Evolutionary conservation across 2,797 vertebrate genomes (phyloP).

Genomic region (Chiroxiphia lanceolata): DNA sequence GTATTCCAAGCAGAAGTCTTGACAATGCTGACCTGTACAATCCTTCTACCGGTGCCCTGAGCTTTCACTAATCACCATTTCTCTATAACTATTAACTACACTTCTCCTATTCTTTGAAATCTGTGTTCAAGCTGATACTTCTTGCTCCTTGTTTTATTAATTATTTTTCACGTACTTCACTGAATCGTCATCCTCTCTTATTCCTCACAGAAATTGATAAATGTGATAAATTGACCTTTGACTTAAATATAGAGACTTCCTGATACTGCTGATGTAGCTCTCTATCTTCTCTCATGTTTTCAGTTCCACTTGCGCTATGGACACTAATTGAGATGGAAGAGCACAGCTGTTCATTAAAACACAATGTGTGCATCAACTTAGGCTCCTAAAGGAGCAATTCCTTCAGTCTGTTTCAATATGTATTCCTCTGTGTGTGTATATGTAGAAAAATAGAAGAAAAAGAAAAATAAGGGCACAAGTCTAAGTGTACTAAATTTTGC

Average conservation of each 20-base stretch:
- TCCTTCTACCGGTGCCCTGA: not conserved
- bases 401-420: not conserved
- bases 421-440: not conserved
- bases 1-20: not conserved
- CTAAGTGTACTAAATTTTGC: not conserved
- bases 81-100: not conserved
- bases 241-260: not conserved
- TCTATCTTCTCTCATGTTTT: not conserved
- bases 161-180: not conserved
- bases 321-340: slow-evolving; percentile 38
- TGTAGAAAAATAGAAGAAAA: no score
- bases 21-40: not conserved
- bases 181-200: not conserved
- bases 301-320: not conserved
- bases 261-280: not conserved
- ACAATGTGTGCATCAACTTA: not conserved
- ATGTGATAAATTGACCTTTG: not conserved
- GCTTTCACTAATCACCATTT: not conserved
- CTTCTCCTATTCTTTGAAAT: not conserved
- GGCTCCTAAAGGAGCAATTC: not conserved
- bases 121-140: not conserved
- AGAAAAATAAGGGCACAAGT: not conserved
- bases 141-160: not conserved
- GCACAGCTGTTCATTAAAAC: slow-evolving; percentile 38
- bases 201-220: not conserved